phyloP scores from a whole-genome alignment of 1,140 invertebrate species.

The Amphibalanus amphitrite region DNA sequence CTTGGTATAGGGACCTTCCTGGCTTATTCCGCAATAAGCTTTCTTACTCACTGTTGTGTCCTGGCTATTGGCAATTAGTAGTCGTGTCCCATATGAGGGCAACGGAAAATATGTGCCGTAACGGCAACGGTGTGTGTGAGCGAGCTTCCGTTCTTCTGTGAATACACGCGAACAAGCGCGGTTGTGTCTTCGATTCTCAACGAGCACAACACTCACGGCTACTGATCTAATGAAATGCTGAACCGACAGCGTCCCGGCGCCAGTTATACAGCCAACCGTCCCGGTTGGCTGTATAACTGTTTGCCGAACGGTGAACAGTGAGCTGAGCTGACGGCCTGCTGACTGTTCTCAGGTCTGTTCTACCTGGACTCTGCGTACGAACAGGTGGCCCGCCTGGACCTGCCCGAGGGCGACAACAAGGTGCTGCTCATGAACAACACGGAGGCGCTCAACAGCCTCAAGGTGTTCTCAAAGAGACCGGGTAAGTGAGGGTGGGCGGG shows the following conservation, averaged over 20 bases:
- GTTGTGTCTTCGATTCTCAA: neutral
- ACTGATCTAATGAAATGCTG: neutral
- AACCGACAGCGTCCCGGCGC: neutral
- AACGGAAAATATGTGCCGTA: too few relatives aligned
- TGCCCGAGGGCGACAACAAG: slow-evolving; percentile 61
- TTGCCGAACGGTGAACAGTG: slow-evolving; percentile 3
- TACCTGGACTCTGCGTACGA: slow-evolving; percentile 79
- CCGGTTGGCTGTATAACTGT: neutral
- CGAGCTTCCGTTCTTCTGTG: too few relatives aligned
- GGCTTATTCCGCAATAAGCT: too few relatives aligned
- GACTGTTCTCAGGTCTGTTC: slow-evolving; percentile 40
- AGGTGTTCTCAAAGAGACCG: slow-evolving; percentile 69
- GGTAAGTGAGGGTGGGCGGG: too few relatives aligned
- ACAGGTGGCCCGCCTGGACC: slow-evolving; percentile 67
- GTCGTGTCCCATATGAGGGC: too few relatives aligned
- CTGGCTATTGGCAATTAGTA: too few relatives aligned
- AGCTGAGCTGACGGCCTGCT: slow-evolving; percentile 15
- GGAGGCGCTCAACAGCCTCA: slow-evolving; percentile 67
- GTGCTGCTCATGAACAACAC: slow-evolving; percentile 66
- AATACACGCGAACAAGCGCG: neutral
- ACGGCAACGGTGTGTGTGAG: too few relatives aligned
- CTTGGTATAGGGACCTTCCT: too few relatives aligned
- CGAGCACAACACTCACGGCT: neutral
- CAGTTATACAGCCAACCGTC: neutral
- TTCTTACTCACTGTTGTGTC: slow-evolving; percentile 6